Evolutionary conservation across 2,113 vertebrate species (phyloP).

Genomic region (Oceanites oceanicus): DNA sequence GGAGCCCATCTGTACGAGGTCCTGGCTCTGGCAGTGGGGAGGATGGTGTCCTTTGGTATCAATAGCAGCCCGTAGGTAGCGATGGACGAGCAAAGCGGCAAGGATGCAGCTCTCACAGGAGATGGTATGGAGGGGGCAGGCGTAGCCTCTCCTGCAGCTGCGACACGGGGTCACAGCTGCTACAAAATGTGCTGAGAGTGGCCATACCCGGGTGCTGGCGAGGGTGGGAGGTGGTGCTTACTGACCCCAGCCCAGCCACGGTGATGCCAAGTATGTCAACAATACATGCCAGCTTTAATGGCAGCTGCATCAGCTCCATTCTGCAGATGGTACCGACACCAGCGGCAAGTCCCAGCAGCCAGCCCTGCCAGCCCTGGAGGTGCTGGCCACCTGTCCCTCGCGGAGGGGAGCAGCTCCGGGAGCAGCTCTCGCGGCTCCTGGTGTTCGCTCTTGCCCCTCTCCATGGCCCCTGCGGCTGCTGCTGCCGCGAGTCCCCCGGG

Average conservation of each 20-base stretch:
- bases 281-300: accelerated
- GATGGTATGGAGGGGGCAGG: neutral
- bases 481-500: too few relatives aligned
- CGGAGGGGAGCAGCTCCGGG: neutral
- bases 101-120: neutral
- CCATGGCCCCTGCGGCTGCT: neutral
- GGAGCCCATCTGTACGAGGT: neutral
- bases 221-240: neutral
- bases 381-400: neutral
- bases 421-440: neutral
- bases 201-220: neutral
- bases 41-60: neutral
- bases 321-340: accelerated
- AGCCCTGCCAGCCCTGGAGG: neutral
- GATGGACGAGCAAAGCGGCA: accelerated
- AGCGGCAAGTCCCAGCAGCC: neutral
- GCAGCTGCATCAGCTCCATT: neutral
- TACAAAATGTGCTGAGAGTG: neutral
- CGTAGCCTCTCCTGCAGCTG: neutral
- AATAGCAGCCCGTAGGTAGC: neutral
- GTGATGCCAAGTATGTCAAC: neutral
- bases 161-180: accelerated
- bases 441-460: neutral
- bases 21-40: neutral
- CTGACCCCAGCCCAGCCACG: neutral